Evolutionary conservation across 2,113 vertebrate species (phyloP).

Genomic region (Hippoglossus stenolepis): DNA sequence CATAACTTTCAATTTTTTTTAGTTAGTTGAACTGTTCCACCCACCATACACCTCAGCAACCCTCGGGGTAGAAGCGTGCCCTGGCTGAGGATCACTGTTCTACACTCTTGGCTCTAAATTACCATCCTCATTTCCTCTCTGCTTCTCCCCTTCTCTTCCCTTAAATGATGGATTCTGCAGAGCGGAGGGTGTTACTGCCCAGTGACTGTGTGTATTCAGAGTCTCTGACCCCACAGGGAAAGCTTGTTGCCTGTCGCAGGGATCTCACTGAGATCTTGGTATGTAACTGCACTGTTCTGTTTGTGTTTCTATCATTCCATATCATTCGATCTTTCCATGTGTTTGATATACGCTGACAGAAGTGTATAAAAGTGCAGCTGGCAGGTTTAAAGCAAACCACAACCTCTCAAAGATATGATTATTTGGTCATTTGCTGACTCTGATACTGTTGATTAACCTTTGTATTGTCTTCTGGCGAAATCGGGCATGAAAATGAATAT

Average conservation of each 20-base stretch:
- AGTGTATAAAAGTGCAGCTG: background rate
- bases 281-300: constrained; percentile 31
- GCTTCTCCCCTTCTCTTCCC: background rate
- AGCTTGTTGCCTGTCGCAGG: constrained; percentile 90
- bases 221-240: constrained; percentile 87
- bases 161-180: constrained; percentile 74
- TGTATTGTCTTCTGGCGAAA: background rate
- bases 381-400: constrained; percentile 7
- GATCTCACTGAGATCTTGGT: constrained; percentile 93
- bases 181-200: constrained; percentile 89
- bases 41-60: no score
- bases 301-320: background rate
- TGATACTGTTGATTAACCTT: background rate
- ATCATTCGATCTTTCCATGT: background rate
- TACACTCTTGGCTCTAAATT: background rate
- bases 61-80: no score
- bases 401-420: background rate
- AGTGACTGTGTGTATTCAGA: constrained; percentile 91
- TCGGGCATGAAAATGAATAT: constrained; percentile 32
- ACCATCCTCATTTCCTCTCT: constrained; percentile 6
- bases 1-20: no score
- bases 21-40: no score
- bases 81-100: background rate
- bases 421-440: background rate
- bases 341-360: background rate